Percentiles rank a stretch among this genome's conserved stretches.
Conservation (phyloP, 1,140 invertebrate genomes). For the Pseudomyrmex sp. region DNA sequence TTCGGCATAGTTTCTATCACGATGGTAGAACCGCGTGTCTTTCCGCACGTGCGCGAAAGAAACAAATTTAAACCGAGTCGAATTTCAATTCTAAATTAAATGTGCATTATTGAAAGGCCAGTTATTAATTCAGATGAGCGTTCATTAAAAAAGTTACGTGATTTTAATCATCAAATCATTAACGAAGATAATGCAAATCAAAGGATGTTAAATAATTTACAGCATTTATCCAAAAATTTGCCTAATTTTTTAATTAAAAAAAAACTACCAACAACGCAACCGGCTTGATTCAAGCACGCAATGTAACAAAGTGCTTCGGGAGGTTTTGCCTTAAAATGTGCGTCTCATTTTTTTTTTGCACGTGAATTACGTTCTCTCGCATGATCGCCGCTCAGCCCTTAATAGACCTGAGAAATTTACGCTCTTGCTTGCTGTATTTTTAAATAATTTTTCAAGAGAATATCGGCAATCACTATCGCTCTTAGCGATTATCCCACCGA, state of each 20-base stretch:
- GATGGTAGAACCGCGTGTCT: background rate
- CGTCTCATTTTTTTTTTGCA: slow-evolving; percentile 15
- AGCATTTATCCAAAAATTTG: background rate
- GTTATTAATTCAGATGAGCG: background rate
- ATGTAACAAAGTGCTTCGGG: slow-evolving; percentile 14
- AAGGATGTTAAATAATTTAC: background rate
- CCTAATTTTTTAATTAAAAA: background rate
- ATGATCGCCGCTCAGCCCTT: slow-evolving; percentile 10
- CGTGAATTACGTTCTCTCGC: slow-evolving; percentile 21
- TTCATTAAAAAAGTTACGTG: background rate
- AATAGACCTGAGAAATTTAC: slow-evolving; percentile 11
- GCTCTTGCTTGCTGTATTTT: background rate
- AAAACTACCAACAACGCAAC: slow-evolving; percentile 8
- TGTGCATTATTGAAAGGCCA: background rate
- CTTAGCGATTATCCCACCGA: background rate
- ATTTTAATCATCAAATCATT: background rate
- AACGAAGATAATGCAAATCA: too few relatives aligned
- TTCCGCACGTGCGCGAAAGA: background rate
- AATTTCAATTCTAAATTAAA: background rate
- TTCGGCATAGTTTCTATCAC: background rate
- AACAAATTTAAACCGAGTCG: background rate
- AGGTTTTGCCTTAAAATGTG: slow-evolving; percentile 15
- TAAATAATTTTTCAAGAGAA: slow-evolving; percentile 9
- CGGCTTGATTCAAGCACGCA: slow-evolving; percentile 22
- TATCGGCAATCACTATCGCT: background rate